A percentile compares a stretch with the other conserved stretches of the same genome.
phyloP scores from a whole-genome alignment of 2,888 invertebrate genomes.

The Scotopteryx bipunctaria region DNA sequence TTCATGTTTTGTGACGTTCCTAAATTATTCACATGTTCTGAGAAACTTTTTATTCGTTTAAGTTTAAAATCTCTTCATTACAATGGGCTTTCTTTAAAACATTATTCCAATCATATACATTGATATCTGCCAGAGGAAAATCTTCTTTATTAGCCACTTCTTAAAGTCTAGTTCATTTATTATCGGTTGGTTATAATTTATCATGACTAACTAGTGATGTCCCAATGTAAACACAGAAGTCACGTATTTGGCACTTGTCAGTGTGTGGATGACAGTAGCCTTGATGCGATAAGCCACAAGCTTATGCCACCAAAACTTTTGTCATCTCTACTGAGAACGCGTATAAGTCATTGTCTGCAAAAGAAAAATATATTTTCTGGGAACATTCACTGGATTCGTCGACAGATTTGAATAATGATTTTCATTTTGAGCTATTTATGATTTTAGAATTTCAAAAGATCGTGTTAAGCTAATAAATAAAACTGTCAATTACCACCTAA shows the following conservation, averaged over 20 bases:
- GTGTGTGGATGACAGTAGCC: constrained; percentile 59
- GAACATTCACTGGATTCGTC: constrained; percentile 33
- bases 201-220: constrained; percentile 51
- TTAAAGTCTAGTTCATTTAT: neutral
- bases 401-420: constrained; percentile 22
- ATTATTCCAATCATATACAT: neutral
- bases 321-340: constrained; percentile 55
- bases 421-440: constrained; percentile 25
- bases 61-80: neutral
- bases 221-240: constrained; percentile 62
- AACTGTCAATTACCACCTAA: neutral
- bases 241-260: constrained; percentile 69
- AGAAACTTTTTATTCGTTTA: neutral
- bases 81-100: neutral
- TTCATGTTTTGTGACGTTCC: neutral
- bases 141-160: neutral
- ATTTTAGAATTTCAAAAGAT: constrained; percentile 12
- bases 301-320: constrained; percentile 58
- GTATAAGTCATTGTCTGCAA: constrained; percentile 61
- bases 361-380: constrained; percentile 45
- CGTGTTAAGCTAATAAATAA: neutral
- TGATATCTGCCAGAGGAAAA: neutral
- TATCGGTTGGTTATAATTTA: constrained; percentile 32
- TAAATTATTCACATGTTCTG: neutral
- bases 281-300: constrained; percentile 70